These are phyloP conservation scores for Pterocles gutturalis DNA, from an alignment of 2,113 vertebrate genomes.

Conservation along the genomic window DNA sequence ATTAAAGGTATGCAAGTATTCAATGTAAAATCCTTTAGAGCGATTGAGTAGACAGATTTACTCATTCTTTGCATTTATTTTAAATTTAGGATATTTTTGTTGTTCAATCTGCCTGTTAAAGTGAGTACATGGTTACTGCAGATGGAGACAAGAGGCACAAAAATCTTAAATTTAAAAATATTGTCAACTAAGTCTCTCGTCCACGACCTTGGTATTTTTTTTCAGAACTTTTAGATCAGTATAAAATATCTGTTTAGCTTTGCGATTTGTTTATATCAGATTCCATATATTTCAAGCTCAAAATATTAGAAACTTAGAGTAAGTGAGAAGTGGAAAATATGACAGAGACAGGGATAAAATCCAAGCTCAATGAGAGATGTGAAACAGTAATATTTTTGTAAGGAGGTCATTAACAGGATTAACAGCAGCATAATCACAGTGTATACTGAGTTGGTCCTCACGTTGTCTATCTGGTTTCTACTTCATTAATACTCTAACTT, in stretches of 20 bases:
- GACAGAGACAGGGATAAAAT: background rate
- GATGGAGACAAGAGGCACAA: background rate
- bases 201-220: accelerated
- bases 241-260: background rate
- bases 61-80: background rate
- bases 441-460: background rate
- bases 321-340: background rate
- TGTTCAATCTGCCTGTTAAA: background rate
- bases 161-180: background rate
- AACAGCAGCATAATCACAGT: background rate
- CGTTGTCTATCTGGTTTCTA: background rate
- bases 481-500: background rate
- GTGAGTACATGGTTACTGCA: background rate
- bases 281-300: background rate
- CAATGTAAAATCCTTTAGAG: background rate
- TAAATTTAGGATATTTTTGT: background rate
- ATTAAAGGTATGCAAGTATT: background rate
- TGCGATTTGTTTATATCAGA: background rate
- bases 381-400: background rate
- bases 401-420: background rate
- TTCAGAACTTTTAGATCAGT: background rate
- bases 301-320: background rate
- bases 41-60: background rate
- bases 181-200: background rate
- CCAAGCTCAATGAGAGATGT: background rate